Base-by-base conservation (phyloP, 2,888 invertebrate genomes). In the Venusia cambrica region DNA sequence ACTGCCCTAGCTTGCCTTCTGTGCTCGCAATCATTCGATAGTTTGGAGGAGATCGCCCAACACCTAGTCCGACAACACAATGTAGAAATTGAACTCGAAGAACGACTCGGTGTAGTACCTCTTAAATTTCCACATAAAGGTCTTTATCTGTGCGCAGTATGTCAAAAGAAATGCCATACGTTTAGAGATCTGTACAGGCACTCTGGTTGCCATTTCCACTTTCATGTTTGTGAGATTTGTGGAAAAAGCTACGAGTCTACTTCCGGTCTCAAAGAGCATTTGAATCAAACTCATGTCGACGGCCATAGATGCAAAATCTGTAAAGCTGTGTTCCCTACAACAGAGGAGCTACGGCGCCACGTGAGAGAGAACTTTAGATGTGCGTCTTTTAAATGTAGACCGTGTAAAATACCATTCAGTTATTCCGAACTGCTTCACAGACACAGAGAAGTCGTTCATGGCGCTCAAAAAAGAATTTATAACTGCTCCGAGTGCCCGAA, bases 181-280 rank as follows among this genome's bases (percentile, higher is more conserved):
- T 32, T 48, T 3, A 20, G 30, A 21, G 34, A 46, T 10, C 31
- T 54, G 7, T 41, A 44, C 16, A 29, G 38, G 3, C 51, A 54
- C 17, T 31, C 49, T 4, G 42, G 42, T 8, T 27, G 30, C 3
- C 50, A 51, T 20, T 51, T 30, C 32, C 5, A 19, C 0, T 29
- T 22, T n/a, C 20, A 40, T 11, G 38, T 54, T 3, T 54, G 54
- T 18, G 42, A 49, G 18, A 29, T 33, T 20, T 38, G 38, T 10
- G 38, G 38, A 5, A 19, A 25, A 12, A 15, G 13, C 3, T 33
- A 20, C 9, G 38, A 33, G 20, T 20, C 16, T 5, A 10, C 7
- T 1, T 4, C 8, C 14, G n/a, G 18, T 12, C 10, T 38, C 9
- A 28, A 5, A 9, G 2, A 4, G 14, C 38, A 38, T 13, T 4